Conservation (phyloP, 1,140 invertebrate genomes). For the Gryllus bimaculatus region DNA sequence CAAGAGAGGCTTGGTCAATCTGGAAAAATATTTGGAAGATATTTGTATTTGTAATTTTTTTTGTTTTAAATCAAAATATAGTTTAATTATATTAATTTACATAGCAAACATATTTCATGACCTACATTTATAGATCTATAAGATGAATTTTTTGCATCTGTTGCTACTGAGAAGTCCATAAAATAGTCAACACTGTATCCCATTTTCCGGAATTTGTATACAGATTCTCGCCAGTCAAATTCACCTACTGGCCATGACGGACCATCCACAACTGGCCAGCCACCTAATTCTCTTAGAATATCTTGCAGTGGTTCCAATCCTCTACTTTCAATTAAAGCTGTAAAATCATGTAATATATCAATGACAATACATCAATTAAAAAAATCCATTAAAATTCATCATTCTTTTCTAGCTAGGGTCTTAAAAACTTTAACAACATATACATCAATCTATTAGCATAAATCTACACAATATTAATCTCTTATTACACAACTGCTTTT, state of each 20-base stretch:
- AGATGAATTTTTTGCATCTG: constrained; percentile 85
- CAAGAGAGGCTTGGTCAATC: constrained; percentile 87
- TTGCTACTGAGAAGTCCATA: constrained; percentile 81
- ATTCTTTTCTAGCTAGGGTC: too few species aligned
- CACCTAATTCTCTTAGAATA: constrained; percentile 68
- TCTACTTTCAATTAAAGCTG: constrained; percentile 50
- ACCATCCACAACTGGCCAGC: constrained; percentile 81
- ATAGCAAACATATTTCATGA: constrained; percentile 22
- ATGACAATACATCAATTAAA: neutral
- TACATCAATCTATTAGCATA: too few species aligned
- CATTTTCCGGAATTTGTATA: constrained; percentile 64
- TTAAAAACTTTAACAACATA: too few species aligned
- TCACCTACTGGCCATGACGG: constrained; percentile 58
- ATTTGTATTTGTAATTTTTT: too few species aligned
- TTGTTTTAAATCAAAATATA: neutral
- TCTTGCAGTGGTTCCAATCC: constrained; percentile 59
- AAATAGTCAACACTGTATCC: constrained; percentile 87
- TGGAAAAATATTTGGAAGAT: constrained; percentile 32
- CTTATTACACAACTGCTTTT: too few species aligned
- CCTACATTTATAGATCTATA: constrained; percentile 78
- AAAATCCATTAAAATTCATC: too few species aligned
- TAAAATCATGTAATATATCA: neutral
- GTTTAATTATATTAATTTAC: neutral
- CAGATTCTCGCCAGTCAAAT: constrained; percentile 72
- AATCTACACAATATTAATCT: too few species aligned